Evolutionary conservation across 2,888 invertebrate species (phyloP).

Genomic region (Proisotoma minuta): DNA sequence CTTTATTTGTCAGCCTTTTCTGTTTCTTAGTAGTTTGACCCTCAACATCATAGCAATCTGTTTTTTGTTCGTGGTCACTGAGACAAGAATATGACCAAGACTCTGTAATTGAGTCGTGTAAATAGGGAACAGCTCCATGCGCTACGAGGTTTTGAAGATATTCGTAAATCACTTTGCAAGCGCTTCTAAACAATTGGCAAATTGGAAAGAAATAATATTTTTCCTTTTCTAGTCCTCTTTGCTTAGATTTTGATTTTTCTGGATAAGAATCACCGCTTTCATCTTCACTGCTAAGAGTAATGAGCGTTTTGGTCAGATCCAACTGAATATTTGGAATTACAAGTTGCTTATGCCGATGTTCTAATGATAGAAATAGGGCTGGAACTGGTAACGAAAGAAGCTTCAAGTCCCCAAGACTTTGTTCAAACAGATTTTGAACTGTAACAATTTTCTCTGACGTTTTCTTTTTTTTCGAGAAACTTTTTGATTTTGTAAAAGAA

Average conservation of each 20-base stretch:
- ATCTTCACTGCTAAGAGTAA: not conserved
- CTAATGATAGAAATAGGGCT: not conserved
- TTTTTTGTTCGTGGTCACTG: not conserved
- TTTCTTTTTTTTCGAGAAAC: not conserved
- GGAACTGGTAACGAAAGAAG: not conserved
- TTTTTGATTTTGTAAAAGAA: not conserved
- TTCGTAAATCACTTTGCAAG: not conserved
- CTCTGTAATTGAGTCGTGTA: not conserved
- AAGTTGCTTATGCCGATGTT: not conserved
- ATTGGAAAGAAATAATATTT: not conserved
- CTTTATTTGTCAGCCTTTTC: not conserved
- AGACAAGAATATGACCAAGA: not conserved
- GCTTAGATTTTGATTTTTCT: not conserved
- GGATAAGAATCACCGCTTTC: not conserved
- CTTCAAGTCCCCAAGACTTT: not conserved
- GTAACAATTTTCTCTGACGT: not conserved
- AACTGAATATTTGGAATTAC: conserved; percentile 1
- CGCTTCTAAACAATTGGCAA: not conserved
- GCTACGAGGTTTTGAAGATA: conserved; percentile 1
- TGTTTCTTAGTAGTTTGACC: not conserved
- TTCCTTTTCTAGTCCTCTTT: not conserved
- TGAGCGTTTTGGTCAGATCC: not conserved
- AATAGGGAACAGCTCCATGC: not conserved
- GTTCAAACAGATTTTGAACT: not conserved
- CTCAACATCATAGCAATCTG: not conserved